Percentiles rank a stretch among this genome's conserved stretches.
Evolutionary conservation across 2,113 vertebrate genomes (phyloP).

Genomic region (Calidris pygmaea): DNA sequence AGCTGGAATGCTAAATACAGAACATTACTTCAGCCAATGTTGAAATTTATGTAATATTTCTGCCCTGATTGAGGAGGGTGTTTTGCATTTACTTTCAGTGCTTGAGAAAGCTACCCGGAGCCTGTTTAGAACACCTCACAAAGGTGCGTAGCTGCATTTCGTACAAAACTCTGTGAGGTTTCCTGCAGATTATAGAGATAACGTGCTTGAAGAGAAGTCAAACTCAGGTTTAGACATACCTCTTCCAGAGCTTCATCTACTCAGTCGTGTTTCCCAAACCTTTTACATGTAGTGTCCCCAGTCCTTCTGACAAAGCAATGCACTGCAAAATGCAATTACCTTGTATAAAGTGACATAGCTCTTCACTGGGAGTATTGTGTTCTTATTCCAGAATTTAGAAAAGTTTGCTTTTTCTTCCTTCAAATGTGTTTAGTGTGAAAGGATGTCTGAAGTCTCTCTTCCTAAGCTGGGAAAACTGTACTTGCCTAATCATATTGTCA

Average conservation of each 20-base stretch:
- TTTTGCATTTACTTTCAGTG: neutral
- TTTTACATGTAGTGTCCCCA: neutral
- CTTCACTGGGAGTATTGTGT: neutral
- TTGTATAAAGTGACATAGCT: fast-evolving
- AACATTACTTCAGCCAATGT: fast-evolving
- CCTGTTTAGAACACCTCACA: neutral
- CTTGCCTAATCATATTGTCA: neutral
- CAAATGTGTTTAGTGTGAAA: neutral
- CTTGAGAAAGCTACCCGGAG: neutral
- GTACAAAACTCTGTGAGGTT: neutral
- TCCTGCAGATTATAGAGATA: neutral
- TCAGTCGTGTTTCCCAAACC: neutral
- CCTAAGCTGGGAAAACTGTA: neutral
- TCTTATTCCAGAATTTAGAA: neutral
- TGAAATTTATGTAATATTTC: neutral
- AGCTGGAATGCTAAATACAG: neutral
- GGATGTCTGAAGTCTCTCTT: neutral
- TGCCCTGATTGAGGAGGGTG: neutral
- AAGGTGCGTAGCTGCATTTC: neutral
- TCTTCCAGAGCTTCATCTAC: neutral
- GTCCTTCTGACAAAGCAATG: neutral
- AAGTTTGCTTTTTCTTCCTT: neutral
- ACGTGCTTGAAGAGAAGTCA: neutral
- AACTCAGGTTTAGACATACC: neutral
- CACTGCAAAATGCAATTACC: neutral